Base-by-base conservation (phyloP, 2,113 vertebrate genomes). In the Donacobius atricapilla region DNA sequence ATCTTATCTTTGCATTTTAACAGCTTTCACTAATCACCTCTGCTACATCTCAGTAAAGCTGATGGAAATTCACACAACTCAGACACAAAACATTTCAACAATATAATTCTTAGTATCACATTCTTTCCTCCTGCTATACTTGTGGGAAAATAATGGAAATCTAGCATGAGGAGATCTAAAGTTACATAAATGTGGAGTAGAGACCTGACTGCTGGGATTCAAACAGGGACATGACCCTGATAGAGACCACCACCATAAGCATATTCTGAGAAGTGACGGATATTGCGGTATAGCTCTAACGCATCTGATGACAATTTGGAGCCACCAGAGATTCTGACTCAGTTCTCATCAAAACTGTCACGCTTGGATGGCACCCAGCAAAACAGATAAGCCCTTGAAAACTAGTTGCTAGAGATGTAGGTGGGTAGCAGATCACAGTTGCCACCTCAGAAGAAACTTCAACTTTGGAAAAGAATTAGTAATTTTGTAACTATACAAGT, bases 241-340 rank as follows among this genome's bases (percentile, higher is more conserved):
- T 8, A 51, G 25, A 66, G n/a, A 68, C 33, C 63, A 61, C 33
- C 63, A 61, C 57, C 22, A 86, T 44, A 69, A 76, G 10, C 28
- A 54, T 81, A 3, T 90, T 96, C 82, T 88, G 82, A 95, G 82
- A 83, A 92, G 39, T 64, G 47, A 66, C 21, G 27, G 22, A 50
- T 57, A 30, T 35, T 83, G 78, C 73, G 91, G 47, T 73, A 78
- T 35, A 65, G 42, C 27, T 85, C 78, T 94, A 91, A 93, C 82
- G 96, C 64, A 96, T 93, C 15, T 54, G 78, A 94, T 95, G 87
- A 87, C 91, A 87, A 85, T 94, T 90, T 58, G 22, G 78, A 83
- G 44, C 56, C 73, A 92, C 35, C 70, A 88, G 82, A 94, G 75
- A 91, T 47, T 91, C 87, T 97, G 93, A 96, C 75, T 97, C 96